phyloP scores from a whole-genome alignment of 1,140 invertebrate species.

The Euglossa dilemma region DNA sequence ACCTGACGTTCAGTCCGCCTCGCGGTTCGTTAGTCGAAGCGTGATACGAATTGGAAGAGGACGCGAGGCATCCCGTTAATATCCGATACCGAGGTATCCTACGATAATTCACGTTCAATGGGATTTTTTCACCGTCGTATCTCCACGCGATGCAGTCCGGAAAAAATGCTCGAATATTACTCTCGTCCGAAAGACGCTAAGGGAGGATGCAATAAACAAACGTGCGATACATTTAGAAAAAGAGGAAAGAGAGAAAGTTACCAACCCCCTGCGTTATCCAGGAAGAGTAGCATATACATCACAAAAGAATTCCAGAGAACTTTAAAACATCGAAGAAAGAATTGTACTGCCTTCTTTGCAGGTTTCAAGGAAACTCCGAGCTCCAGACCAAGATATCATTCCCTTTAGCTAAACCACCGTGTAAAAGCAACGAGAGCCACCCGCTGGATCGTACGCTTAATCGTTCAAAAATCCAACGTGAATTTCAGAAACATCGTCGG shows the following conservation, averaged over 20 bases:
- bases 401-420: too few relatives aligned
- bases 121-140: not conserved
- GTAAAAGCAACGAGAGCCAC: not conserved
- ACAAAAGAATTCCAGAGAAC: not conserved
- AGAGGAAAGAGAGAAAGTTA: not conserved
- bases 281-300: not conserved
- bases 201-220: not conserved
- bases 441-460: not conserved
- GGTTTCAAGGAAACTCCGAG: not conserved
- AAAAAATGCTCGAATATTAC: not conserved
- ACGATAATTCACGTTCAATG: too few relatives aligned
- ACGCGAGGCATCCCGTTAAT: too few relatives aligned
- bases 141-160: not conserved
- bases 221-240: not conserved
- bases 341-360: not conserved
- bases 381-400: not conserved
- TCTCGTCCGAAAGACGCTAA: too few relatives aligned
- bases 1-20: not conserved
- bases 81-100: too few relatives aligned
- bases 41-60: not conserved
- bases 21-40: not conserved
- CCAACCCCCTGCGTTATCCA: not conserved
- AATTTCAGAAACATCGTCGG: not conserved
- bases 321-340: not conserved
- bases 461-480: not conserved